Conservation (phyloP, 2,888 invertebrate genomes). For the Anoncus sp. region DNA sequence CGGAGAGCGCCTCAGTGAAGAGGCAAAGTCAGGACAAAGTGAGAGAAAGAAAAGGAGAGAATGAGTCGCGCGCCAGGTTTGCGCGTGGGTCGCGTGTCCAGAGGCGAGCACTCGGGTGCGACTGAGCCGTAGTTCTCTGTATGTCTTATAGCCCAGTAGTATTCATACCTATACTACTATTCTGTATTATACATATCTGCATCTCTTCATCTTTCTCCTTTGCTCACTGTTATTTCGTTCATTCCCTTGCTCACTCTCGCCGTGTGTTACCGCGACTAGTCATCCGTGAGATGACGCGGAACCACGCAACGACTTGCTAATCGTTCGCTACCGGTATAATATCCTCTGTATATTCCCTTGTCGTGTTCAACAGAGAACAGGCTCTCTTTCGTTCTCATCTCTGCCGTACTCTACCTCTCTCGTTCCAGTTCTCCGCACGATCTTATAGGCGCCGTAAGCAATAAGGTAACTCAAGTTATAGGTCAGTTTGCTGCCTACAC, state of each 20-base stretch:
- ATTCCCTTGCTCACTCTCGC: slow-evolving; percentile 38
- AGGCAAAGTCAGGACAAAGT: slow-evolving; percentile 45
- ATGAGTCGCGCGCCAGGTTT: slow-evolving; percentile 66
- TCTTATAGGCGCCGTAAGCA: background rate
- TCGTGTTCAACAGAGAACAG: slow-evolving; percentile 26
- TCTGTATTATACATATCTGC: slow-evolving; percentile 15
- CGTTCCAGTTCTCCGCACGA: slow-evolving; percentile 13
- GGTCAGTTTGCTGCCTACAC: slow-evolving; percentile 10
- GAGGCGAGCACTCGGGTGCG: slow-evolving; percentile 59
- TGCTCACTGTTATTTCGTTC: slow-evolving; percentile 16
- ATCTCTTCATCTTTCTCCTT: slow-evolving; percentile 38
- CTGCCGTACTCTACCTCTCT: background rate
- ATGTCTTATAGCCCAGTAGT: slow-evolving; percentile 15
- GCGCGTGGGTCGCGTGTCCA: slow-evolving; percentile 71
- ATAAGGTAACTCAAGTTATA: slow-evolving; percentile 4
- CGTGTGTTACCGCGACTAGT: slow-evolving; percentile 72
- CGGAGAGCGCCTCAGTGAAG: slow-evolving; percentile 16
- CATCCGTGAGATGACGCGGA: slow-evolving; percentile 78
- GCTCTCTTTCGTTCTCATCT: slow-evolving; percentile 22
- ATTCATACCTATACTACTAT: slow-evolving; percentile 19
- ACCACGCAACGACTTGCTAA: slow-evolving; percentile 73
- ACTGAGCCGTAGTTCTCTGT: slow-evolving; percentile 23
- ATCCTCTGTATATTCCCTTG: slow-evolving; percentile 19
- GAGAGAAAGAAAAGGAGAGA: slow-evolving; percentile 65
- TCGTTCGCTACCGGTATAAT: slow-evolving; percentile 71